Base-by-base conservation (phyloP, 2,113 vertebrate species). In the Ranitomeya imitator region DNA sequence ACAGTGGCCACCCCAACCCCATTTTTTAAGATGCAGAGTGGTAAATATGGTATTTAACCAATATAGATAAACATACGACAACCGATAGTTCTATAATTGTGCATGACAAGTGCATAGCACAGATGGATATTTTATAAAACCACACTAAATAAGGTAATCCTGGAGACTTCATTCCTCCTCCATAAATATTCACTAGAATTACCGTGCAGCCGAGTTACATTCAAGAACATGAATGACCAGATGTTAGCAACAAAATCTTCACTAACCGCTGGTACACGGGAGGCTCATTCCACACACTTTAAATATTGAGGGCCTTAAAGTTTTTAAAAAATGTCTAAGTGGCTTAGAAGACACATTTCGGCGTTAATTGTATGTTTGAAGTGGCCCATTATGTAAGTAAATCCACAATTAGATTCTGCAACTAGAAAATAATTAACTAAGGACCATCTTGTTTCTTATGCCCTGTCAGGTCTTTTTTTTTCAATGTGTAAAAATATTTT, bases 401-500 rank as follows among this genome's bases (percentile, higher is more conserved):
- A 76, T 83, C 61, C 63, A 57, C 60, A 73, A 88, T 81, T 88
- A 37, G 52, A 57, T 74, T 55, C 54, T 21, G 83, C 55, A 51
- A 55, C 21, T 23, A 71, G 63, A 65, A 67, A 84, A 84, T 84
- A 61, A 83, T 81, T 83, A 83, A 63, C 13, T 71, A 77, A 71
- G 37, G 54, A 52, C 18, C 86, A 51, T 37, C 55, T 69, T 45
- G 61, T 78, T 63, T 83, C 69, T 54, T 60, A 88, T 76, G 86
- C 79, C 57, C 57, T 76, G 79, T 76, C 79, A 81, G 79, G 26
- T 54, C 67, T 63, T 63, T 63, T 63, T 55, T 76, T 51, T 77
- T 9, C 51, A 61, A 86, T 82, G 79, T 80, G 74, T 86, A 86
- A 65, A 86, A 86, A 79, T 86, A 86, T 79, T 87, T 87, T 87